Base-by-base conservation (phyloP, 2,888 invertebrate species). In the Pristionchus arcanus region DNA sequence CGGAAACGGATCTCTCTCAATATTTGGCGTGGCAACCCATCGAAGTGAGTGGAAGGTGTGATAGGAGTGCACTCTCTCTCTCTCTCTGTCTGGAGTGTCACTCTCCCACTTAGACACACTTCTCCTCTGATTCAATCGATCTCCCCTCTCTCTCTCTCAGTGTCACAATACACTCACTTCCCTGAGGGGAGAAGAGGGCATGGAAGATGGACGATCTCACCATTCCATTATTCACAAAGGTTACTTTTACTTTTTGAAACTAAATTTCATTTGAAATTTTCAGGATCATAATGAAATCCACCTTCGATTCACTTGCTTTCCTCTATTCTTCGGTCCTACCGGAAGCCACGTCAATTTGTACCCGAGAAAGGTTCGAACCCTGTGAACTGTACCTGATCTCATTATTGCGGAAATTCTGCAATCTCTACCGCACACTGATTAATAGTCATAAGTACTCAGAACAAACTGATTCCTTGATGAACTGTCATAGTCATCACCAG, bases 241-340 rank as follows among this genome's bases (percentile, higher is more conserved):
- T 85, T 19, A 53, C 28, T 25, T 19, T 31, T 83, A 53, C 83
- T 31, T 28, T 55, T 83, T 9, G 31, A 31, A 13, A 28, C 4
- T 13, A 3, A 31, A 19, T 42, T 16, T 28, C 0, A 28, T 42
- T 49, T 25, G 1, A 31, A 37, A 15, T 9, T 31, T 2, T 13
- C 25, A 88, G 88, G 88, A 88, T 28, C 77, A 77, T 25, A 31
- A 88, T 77, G 77, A 71, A 55, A 42, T 88, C 21, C 74, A 77
- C 34, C 25, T 88, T 28, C 59, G 55, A 55, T 88, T 74, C 77
- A 31, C 31, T 16, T 25, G 1, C 4, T 34, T 88, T 19, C 88
- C 88, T 25, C 59, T 88, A 2, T 88, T 55, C 77, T 88, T 88
- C 34, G 88, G 88, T 15, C 74, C 88, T 15, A 74, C 31, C 19